These are phyloP conservation scores for Oedothorax gibbosus DNA, from an alignment of 1,140 invertebrate genomes.

Conservation along the genomic window DNA sequence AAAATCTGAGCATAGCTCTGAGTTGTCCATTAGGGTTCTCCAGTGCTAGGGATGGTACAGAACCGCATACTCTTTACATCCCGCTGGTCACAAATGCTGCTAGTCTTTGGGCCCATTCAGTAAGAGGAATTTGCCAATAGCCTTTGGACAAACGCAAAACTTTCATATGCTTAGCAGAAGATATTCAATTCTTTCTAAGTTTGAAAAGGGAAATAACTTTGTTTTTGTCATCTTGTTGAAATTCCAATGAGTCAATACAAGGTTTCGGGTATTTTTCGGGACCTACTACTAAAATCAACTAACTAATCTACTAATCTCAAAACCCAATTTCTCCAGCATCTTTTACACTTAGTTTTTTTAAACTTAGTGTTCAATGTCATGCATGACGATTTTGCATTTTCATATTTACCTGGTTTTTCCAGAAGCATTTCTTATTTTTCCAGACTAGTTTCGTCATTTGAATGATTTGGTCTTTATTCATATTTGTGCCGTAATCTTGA, in stretches of 20 bases:
- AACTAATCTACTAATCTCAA: slow-evolving; percentile 17
- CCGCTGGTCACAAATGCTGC: background rate
- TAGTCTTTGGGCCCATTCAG: background rate
- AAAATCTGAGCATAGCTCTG: no score
- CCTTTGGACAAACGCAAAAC: background rate
- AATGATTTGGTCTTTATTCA: background rate
- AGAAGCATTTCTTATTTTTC: background rate
- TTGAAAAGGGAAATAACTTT: background rate
- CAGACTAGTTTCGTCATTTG: background rate
- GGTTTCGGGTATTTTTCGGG: background rate
- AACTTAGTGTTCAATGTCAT: slow-evolving; percentile 37
- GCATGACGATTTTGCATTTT: background rate
- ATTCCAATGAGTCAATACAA: background rate
- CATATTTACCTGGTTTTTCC: background rate
- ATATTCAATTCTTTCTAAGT: background rate
- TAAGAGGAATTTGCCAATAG: background rate
- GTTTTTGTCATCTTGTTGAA: background rate
- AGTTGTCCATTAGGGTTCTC: no score
- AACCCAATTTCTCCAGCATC: slow-evolving; percentile 31
- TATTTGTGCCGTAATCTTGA: background rate
- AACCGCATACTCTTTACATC: no score
- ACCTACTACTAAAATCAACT: background rate
- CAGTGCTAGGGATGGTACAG: no score
- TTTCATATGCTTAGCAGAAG: background rate
- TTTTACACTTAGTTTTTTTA: slow-evolving; percentile 6